A percentile compares a stretch with the other conserved stretches of the same genome.
Evolutionary conservation across 2,113 vertebrate genomes (phyloP).

Genomic region (Apteryx mantelli): DNA sequence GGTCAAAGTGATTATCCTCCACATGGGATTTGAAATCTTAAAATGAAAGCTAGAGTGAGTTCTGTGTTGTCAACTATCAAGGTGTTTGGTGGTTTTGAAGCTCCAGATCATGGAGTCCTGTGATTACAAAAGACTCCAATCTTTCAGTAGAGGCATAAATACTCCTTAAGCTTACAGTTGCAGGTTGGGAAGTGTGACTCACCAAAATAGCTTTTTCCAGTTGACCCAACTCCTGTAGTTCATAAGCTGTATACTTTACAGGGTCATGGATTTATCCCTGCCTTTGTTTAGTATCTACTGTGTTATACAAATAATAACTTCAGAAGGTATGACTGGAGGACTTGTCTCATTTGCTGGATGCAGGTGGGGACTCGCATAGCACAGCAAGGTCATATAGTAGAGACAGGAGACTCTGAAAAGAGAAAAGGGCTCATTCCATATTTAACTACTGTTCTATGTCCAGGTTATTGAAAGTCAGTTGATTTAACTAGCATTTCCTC

Average conservation of each 20-base stretch:
- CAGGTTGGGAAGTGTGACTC: background rate
- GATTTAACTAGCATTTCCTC: background rate
- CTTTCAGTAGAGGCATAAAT: background rate
- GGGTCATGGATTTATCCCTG: background rate
- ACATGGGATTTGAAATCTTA: background rate
- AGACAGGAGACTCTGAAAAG: background rate
- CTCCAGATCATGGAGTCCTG: background rate
- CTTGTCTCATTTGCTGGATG: background rate
- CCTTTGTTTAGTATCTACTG: background rate
- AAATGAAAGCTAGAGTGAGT: background rate
- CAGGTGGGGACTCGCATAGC: background rate
- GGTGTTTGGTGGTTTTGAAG: background rate
- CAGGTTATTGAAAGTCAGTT: background rate
- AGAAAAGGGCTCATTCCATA: background rate
- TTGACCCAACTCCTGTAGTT: background rate
- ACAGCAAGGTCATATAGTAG: background rate
- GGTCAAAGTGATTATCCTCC: background rate
- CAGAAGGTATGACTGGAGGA: background rate
- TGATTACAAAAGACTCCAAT: background rate
- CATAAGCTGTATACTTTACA: background rate
- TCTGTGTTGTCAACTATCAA: background rate
- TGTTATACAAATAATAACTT: background rate
- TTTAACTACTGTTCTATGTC: background rate
- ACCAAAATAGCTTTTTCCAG: background rate
- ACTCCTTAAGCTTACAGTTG: background rate